Conservation (phyloP, 2,888 invertebrate species). For the Tribolium freemani region DNA sequence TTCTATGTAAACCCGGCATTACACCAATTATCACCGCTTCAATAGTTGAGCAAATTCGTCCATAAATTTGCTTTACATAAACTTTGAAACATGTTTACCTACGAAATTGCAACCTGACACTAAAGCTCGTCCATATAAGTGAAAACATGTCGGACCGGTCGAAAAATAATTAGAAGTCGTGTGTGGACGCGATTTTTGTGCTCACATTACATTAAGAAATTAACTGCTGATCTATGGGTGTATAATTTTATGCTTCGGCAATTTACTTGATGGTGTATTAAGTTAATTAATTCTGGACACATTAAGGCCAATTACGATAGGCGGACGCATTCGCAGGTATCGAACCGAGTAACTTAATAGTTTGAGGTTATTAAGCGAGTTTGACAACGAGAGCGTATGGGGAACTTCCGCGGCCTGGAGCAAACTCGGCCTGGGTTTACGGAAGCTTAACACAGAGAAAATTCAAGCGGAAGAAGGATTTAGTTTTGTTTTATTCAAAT, state of each 20-base stretch:
- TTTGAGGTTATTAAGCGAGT: constrained; percentile 19
- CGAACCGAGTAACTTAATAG: constrained; percentile 19
- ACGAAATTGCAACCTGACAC: background rate
- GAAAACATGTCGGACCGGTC: background rate
- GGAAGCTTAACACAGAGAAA: background rate
- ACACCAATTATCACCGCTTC: background rate
- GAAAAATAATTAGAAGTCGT: background rate
- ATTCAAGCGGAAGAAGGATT: background rate
- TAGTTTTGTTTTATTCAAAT: background rate
- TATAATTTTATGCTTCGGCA: constrained; percentile 45
- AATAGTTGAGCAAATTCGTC: background rate
- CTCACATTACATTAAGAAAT: constrained; percentile 1
- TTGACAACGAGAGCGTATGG: background rate
- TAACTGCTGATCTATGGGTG: constrained; percentile 31
- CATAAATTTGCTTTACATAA: background rate
- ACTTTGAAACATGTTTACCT: background rate
- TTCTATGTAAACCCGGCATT: background rate
- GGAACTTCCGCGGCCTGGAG: background rate
- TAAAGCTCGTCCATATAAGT: background rate
- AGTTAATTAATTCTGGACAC: constrained; percentile 45
- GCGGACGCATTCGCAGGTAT: constrained; percentile 22
- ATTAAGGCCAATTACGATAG: constrained; percentile 38
- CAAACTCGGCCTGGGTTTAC: background rate
- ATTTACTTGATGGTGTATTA: constrained; percentile 45
- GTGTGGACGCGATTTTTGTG: background rate